Evolutionary conservation across 2,113 vertebrate species (phyloP), one percentile per base, ranked within the genome.

Genomic region (Eidolon helvum): DNA sequence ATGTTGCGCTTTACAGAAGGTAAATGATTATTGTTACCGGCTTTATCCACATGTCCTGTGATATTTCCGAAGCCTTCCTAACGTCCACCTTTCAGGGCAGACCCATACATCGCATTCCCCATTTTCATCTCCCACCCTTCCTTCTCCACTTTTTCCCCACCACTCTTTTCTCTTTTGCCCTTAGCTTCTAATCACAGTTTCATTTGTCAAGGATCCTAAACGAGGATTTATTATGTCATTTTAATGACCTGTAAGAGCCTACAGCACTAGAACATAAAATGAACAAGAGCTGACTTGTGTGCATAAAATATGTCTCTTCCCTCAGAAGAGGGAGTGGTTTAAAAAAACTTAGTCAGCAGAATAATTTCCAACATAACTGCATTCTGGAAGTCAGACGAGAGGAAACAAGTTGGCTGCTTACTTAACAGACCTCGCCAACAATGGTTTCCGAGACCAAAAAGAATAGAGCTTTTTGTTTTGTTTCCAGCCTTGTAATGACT

Each of bases 311-410:
- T 35, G 50, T 43, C 78, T 93, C 87, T 92, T 95, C 65, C 55
- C 33, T 95, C 92, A 90, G 69, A 93, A 90, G 80, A 95, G 68
- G 89, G 89, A 96, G 83, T 74, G 87, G 72, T 66, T 84, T 86
- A 8, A 63, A 79, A 72, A 87, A 65, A 38, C 57, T 72, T 93
- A 72, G 87, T 93, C 83, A 91, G 91, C 91, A 95, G 89, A 95
- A 87, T 33, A 75, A 38, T 91, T 94, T 91, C 86, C 69, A 91
- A 43, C 68, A 57, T 66, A 59, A 43, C 50, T 95, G 30, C 50
- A 55, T 91, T 94, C 83, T 75, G n/a, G 69, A 95, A 86, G 35
- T 38, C 53, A 38, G 79, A 53, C 90, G 48, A 78, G 40, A 90
- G 69, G 63, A 94, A 96, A 93, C 74, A n/a, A 87, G 65, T 75